A percentile compares a stretch with the other conserved stretches of the same genome.
phyloP scores from a whole-genome alignment of 1,140 invertebrate genomes.

The Zaprionus lachaisei region DNA sequence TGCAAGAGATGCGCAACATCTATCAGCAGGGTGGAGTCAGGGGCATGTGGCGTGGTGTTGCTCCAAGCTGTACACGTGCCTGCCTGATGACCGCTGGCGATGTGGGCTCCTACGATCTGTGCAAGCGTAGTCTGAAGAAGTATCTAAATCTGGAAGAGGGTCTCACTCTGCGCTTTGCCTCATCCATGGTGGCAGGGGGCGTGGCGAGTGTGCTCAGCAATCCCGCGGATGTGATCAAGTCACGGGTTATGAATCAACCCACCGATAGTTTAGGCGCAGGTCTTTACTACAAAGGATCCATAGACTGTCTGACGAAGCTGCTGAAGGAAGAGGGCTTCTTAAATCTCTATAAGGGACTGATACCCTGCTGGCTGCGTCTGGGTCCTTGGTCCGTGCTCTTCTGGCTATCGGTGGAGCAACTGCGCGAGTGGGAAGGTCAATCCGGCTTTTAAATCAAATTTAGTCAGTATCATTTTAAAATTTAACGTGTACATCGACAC shows the following conservation, averaged over 20 bases:
- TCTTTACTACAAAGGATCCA: conserved; percentile 37
- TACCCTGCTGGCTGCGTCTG: conserved; percentile 59
- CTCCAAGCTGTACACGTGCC: conserved; percentile 54
- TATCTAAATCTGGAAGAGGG: conserved; percentile 43
- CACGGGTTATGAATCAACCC: conserved; percentile 61
- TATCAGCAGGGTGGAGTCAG: conserved; percentile 29
- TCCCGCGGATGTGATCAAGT: conserved; percentile 63
- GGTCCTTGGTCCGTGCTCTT: conserved; percentile 65
- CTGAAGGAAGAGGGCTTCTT: conserved; percentile 43
- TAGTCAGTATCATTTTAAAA: too few species aligned
- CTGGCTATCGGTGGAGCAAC: conserved; percentile 63
- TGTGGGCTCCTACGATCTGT: conserved; percentile 58
- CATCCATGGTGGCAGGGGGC: conserved; percentile 55
- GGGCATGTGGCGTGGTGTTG: conserved; percentile 43
- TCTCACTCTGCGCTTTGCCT: conserved; percentile 17
- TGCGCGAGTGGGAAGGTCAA: conserved; percentile 60
- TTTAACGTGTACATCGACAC: too few species aligned
- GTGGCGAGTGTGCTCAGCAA: conserved; percentile 53
- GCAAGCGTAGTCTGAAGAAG: conserved; percentile 54
- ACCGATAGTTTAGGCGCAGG: conserved; percentile 16
- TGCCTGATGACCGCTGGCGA: conserved; percentile 64
- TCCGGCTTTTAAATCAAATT: conserved; percentile 30
- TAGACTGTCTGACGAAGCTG: conserved; percentile 40
- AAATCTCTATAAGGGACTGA: conserved; percentile 54
- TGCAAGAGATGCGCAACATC: conserved; percentile 26